A percentile compares a stretch with the other conserved stretches of the same genome.
Conservation (phyloP, 2,113 vertebrate species). For the Sinocyclocheilus anshuiensis region DNA sequence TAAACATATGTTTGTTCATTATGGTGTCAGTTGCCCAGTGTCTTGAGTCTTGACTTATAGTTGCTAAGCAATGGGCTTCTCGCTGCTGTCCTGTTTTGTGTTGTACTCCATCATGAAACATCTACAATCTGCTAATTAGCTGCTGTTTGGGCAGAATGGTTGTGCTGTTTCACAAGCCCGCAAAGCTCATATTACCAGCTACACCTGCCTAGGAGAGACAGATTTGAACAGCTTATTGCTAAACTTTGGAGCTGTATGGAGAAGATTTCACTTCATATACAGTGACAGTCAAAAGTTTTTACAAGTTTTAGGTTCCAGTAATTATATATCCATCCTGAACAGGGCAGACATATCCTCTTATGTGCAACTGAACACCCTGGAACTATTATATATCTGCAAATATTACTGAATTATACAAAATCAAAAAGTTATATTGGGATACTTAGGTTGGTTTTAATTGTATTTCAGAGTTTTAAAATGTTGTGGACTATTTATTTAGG, state of each 20-base stretch:
- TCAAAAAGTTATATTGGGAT: not conserved
- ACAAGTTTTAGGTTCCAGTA: not conserved
- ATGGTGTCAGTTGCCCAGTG: not conserved
- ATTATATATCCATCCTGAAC: not conserved
- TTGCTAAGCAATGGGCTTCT: constrained; percentile 16
- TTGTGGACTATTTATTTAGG: too few relatives aligned
- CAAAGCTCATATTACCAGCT: not conserved
- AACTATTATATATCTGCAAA: not conserved
- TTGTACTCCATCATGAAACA: not conserved
- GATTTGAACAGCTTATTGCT: not conserved
- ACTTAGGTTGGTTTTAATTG: too few relatives aligned
- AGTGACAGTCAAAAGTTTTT: not conserved
- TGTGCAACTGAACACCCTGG: not conserved
- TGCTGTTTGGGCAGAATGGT: not conserved
- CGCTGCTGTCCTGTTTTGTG: not conserved
- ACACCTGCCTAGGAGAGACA: not conserved
- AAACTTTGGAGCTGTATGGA: not conserved
- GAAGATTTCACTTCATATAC: not conserved
- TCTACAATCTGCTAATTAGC: not conserved
- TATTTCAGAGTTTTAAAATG: too few relatives aligned
- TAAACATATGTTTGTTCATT: not conserved
- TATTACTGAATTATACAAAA: not conserved
- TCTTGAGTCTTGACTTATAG: not conserved
- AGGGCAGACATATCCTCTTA: not conserved
- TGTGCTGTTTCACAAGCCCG: not conserved